phyloP scores from a whole-genome alignment of 2,797 vertebrate species.

The Semaprochilodus insignis region DNA sequence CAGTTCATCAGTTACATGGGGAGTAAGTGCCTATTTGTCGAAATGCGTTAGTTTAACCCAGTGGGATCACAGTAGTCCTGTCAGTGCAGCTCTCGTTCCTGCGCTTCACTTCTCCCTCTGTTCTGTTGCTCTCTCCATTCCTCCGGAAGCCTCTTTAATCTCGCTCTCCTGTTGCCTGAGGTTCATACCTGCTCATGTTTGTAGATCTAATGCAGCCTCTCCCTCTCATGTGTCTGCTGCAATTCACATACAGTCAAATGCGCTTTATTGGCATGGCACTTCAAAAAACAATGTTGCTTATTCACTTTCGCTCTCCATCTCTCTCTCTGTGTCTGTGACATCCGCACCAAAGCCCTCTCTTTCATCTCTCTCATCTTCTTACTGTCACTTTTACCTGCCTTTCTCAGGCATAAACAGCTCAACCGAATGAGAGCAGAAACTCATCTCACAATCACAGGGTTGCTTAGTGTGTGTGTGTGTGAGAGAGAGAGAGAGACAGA shows the following conservation, averaged over 20 bases:
- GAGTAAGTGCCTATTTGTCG: background rate
- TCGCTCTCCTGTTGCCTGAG: background rate
- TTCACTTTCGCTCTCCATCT: background rate
- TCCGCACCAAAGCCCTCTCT: background rate
- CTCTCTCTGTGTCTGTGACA: background rate
- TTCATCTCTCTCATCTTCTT: slow-evolving; percentile 32
- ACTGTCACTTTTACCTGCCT: slow-evolving; percentile 38
- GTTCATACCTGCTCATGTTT: slow-evolving; percentile 1
- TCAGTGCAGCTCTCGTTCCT: background rate
- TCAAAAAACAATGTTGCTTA: slow-evolving; percentile 26
- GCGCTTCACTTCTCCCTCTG: background rate
- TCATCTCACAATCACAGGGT: slow-evolving; percentile 31
- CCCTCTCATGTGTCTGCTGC: background rate
- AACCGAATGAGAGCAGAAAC: slow-evolving; percentile 39
- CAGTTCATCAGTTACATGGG: background rate
- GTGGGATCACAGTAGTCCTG: background rate
- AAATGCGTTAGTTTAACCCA: background rate
- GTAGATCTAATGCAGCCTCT: background rate
- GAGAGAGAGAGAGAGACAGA: background rate
- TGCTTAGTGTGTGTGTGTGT: background rate
- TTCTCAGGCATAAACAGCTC: slow-evolving; percentile 18
- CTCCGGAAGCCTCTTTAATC: background rate
- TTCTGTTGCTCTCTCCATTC: background rate
- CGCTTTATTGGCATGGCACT: background rate
- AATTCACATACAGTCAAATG: slow-evolving; percentile 23